Evolutionary conservation across 1,140 invertebrate species (phyloP).

Genomic region (Frieseomelitta varia): DNA sequence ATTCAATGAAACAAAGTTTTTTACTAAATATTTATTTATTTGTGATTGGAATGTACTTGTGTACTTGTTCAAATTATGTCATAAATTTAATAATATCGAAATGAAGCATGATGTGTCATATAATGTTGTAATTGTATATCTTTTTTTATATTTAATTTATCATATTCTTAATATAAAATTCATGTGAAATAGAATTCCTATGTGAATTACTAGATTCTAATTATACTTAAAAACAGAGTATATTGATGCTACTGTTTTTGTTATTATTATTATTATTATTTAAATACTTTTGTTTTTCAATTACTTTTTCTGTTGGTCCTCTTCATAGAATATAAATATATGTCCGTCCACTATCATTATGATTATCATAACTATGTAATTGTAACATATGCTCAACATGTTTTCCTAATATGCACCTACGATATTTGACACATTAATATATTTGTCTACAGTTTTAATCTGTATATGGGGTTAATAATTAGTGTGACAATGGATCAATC

Average conservation of each 20-base stretch:
- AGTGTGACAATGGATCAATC: constrained; percentile 70
- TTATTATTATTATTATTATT: not conserved
- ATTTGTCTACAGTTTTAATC: constrained; percentile 10
- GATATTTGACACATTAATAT: constrained; percentile 13
- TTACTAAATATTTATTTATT: not conserved
- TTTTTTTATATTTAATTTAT: constrained; percentile 9
- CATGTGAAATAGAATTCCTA: not conserved
- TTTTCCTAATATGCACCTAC: constrained; percentile 24
- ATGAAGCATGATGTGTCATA: constrained; percentile 15
- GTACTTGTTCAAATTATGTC: constrained; percentile 8
- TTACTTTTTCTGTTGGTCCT: constrained; percentile 43
- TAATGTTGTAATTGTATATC: constrained; percentile 2
- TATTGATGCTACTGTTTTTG: not conserved
- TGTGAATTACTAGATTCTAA: not conserved
- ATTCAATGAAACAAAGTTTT: not conserved
- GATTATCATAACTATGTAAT: constrained; percentile 24
- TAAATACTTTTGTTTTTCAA: constrained; percentile 1
- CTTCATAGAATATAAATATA: constrained; percentile 33
- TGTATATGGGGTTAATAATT: constrained; percentile 32
- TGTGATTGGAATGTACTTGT: constrained; percentile 25
- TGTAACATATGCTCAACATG: constrained; percentile 17
- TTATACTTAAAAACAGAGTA: constrained; percentile 7
- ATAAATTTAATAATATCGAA: not conserved
- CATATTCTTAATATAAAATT: constrained; percentile 3
- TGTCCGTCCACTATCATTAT: constrained; percentile 10